These are phyloP conservation scores for Oscarella lobularis DNA, from an alignment of 37 sponge, comb jelly and placozoan genomes.

Conservation along the genomic window DNA sequence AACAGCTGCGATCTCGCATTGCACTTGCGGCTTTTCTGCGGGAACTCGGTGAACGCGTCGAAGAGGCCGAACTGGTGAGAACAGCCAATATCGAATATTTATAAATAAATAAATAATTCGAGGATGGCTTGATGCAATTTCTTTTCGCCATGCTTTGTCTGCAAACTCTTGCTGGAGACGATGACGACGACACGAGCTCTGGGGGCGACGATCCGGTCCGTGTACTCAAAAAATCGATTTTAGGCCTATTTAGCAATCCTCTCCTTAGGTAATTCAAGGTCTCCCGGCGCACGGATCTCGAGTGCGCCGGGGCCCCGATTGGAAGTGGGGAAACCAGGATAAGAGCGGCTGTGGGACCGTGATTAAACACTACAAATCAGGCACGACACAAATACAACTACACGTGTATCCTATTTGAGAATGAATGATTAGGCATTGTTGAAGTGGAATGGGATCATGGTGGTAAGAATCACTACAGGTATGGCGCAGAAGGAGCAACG, in stretches of 20 bases:
- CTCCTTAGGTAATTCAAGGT: not conserved
- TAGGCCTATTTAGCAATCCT: too few relatives aligned
- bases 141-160: not conserved
- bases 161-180: not conserved
- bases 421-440: not conserved
- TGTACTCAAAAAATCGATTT: too few relatives aligned
- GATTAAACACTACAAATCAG: not conserved
- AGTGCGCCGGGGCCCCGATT: not conserved
- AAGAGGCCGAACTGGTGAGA: constrained; percentile 37
- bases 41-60: constrained; percentile 34
- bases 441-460: not conserved
- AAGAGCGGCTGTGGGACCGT: not conserved
- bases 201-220: not conserved
- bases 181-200: not conserved
- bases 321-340: constrained; percentile 9
- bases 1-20: constrained; percentile 24
- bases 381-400: not conserved
- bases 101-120: too few relatives aligned
- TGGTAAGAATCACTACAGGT: not conserved
- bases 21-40: constrained; percentile 26
- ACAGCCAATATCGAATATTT: too few relatives aligned
- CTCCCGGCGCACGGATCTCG: constrained; percentile 7
- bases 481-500: not conserved
- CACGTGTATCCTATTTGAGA: not conserved
- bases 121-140: not conserved